Conservation (phyloP, 2,888 invertebrate genomes). For the Xestia sexstrigata region DNA sequence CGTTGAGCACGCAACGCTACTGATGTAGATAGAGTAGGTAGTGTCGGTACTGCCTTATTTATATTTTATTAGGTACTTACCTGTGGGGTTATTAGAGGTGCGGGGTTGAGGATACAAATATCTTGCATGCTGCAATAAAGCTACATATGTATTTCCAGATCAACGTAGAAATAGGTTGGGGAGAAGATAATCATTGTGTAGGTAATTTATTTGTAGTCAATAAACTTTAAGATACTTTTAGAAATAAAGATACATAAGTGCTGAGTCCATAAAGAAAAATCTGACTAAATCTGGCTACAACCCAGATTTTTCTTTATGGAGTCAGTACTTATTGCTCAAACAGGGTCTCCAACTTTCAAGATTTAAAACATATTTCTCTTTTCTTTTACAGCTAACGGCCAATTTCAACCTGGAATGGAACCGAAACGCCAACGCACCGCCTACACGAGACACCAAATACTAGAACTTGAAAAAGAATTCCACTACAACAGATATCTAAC, state of each 20-base stretch:
- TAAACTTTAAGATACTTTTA: neutral
- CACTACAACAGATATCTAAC: slow-evolving; percentile 99
- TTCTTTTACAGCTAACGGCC: slow-evolving; percentile 95
- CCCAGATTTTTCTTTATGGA: too few species aligned
- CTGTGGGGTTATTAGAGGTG: slow-evolving; percentile 30
- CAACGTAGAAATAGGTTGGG: neutral
- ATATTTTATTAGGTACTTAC: slow-evolving; percentile 35
- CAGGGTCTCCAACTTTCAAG: neutral
- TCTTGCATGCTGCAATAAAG: neutral
- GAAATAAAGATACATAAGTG: neutral
- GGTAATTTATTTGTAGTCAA: neutral
- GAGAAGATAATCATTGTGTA: neutral
- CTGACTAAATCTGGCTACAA: neutral
- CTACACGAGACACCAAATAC: slow-evolving; percentile 99
- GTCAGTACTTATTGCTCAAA: too few species aligned
- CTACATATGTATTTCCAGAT: neutral
- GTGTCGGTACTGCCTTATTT: slow-evolving; percentile 61
- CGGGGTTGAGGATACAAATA: neutral
- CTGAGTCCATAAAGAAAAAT: too few species aligned
- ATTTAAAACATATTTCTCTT: slow-evolving; percentile 52
- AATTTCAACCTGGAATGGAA: slow-evolving; percentile 97
- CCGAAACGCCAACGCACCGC: slow-evolving; percentile 99
- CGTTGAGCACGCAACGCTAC: slow-evolving; percentile 80
- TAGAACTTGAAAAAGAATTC: slow-evolving; percentile 99
- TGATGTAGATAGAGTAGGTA: slow-evolving; percentile 56